These are phyloP conservation scores for Aythya baeri DNA, from an alignment of 2,113 vertebrate genomes.

Conservation along the genomic window DNA sequence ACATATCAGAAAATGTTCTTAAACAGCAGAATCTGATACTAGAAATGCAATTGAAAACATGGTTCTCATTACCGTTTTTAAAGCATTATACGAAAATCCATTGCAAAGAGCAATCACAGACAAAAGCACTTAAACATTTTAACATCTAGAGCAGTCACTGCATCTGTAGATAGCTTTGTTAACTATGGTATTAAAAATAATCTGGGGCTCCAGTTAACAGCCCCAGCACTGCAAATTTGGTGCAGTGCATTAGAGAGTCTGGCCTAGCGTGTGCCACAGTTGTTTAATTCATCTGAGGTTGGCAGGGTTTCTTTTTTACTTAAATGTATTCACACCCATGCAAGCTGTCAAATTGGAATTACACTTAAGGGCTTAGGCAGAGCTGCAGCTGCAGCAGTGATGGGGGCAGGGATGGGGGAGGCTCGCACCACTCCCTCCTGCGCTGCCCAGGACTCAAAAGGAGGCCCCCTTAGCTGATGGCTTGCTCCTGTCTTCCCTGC, in stretches of 20 bases:
- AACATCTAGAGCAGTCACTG: not conserved
- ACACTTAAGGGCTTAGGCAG: not conserved
- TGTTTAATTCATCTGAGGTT: conserved; percentile 53
- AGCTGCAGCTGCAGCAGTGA: not conserved
- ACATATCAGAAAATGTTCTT: not conserved
- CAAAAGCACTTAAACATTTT: not conserved
- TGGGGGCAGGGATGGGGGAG: not conserved
- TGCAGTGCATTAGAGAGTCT: conserved; percentile 16
- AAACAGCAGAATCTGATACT: not conserved
- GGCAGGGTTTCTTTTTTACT: conserved; percentile 18
- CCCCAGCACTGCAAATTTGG: not conserved
- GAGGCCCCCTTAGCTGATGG: not conserved
- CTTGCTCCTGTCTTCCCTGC: not conserved
- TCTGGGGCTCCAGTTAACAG: not conserved
- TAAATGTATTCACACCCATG: conserved; percentile 39
- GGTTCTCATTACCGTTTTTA: not conserved
- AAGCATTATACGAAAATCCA: not conserved
- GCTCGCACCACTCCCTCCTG: not conserved
- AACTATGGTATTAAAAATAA: not conserved
- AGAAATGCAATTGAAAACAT: not conserved
- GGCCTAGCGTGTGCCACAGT: conserved; percentile 13
- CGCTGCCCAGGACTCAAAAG: not conserved
- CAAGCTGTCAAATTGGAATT: conserved; percentile 59
- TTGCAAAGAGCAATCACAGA: not conserved
- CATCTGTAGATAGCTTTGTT: not conserved